Base-by-base conservation (phyloP, 53 echinoderm and acorn worm genomes). In the Actinopyga echinites region DNA sequence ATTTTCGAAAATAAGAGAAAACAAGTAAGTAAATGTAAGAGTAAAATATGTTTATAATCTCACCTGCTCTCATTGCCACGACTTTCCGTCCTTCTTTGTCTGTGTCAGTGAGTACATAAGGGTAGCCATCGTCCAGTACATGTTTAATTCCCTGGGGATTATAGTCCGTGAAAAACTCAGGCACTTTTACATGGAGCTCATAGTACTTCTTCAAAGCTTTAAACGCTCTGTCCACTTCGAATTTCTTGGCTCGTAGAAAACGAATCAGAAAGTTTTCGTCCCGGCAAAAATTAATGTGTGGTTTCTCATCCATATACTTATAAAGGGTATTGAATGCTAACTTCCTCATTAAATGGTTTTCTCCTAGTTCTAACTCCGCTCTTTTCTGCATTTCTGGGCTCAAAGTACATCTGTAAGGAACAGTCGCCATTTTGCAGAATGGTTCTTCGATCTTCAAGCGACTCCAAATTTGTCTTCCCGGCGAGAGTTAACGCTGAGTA, bases 221-320 rank as follows among this genome's bases (percentile, higher is more conserved):
- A 69, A 91, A 96, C 2, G 93, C 92, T 0, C 96, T 64, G 56
- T 96, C 93, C 10, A 85, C 89, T n/a, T 96, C 96, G 65, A 96
- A 96, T 86, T 96, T 96, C 69, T 86, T 91, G 65, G 93, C 93
- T 30, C 96, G 88, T 29, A 96, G 80, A 86, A 96, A 96, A 19
- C 96, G 79, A 17, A 96, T 83, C 59, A 96, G 64, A 68, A 96
- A 96, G 8, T 84, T 58, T 17, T 94, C 87, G 65, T 96, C 96
- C 25, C 80, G 83, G 56, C 87, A 85, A 80, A 93, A 96, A 22
- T 88, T 81, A 43, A 96, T 96, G 69, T 90, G 90, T 2, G 90
- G 88, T 66, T 86, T 79, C 56, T 92, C 85, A 17, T 79, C 86
- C 96, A 96, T 93, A 37, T 80, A 69, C 24, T 88, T 79, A 12